Conservation (phyloP, 2,888 invertebrate genomes). For the Caenorhabditis japonica region DNA sequence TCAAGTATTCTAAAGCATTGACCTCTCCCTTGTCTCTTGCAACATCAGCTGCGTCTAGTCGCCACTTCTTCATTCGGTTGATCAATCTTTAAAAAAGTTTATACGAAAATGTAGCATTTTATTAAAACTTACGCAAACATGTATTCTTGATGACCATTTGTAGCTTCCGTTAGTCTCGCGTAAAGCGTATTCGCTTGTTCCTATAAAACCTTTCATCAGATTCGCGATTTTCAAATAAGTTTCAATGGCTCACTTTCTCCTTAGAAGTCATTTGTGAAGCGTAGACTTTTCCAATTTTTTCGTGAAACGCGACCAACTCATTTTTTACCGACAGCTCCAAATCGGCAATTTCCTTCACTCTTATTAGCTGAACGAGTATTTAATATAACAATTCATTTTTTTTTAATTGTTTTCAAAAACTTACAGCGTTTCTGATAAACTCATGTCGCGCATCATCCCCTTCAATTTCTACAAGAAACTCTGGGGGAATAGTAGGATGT, state of each 20-base stretch:
- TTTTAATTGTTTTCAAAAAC: not conserved
- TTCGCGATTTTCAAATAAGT: not conserved
- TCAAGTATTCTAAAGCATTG: conserved; percentile 5
- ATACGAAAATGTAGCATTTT: not conserved
- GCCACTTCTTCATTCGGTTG: conserved; percentile 4
- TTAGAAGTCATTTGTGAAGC: not conserved
- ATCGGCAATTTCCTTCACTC: not conserved
- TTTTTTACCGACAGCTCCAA: not conserved
- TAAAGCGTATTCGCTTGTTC: conserved; percentile 3
- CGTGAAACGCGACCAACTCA: not conserved
- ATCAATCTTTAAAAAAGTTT: not conserved
- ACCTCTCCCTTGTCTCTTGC: not conserved
- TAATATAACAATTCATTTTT: not conserved
- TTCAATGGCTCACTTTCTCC: not conserved
- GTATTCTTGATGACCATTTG: not conserved
- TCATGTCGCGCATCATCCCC: no score
- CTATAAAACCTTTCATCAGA: not conserved
- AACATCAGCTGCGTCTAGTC: not conserved
- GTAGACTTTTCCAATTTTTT: not conserved
- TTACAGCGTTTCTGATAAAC: no score
- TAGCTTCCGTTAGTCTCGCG: not conserved
- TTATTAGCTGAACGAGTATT: conserved; percentile 2
- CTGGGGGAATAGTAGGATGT: no score
- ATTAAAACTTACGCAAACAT: not conserved
- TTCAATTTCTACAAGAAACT: no score